These are phyloP conservation scores for Phortica magna DNA, from an alignment of 2,888 invertebrate genomes.

Conservation along the genomic window DNA sequence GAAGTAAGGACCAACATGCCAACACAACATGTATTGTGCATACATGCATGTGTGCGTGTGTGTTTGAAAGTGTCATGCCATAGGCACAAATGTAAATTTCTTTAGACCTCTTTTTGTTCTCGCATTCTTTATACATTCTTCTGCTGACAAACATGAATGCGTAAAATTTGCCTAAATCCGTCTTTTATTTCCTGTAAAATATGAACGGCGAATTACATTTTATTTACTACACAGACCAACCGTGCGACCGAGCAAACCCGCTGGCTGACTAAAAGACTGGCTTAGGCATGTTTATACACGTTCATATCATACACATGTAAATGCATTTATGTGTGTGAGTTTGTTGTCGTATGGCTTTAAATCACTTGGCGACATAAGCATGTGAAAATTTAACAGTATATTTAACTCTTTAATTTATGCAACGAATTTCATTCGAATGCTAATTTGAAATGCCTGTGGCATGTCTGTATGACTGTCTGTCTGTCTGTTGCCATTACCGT, in stretches of 20 bases:
- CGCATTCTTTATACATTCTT: not conserved
- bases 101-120: too few species aligned
- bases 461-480: not conserved
- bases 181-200: conserved; percentile 8
- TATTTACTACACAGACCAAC: not conserved
- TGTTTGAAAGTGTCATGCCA: too few species aligned
- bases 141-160: conserved; percentile 7
- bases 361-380: not conserved
- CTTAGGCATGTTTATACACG: not conserved
- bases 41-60: too few species aligned
- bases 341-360: not conserved
- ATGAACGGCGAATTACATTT: conserved; percentile 3
- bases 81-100: too few species aligned
- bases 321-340: not conserved
- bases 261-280: too few species aligned
- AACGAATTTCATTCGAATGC: conserved; percentile 9
- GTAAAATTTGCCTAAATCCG: conserved; percentile 21
- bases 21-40: too few species aligned
- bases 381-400: not conserved
- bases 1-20: too few species aligned
- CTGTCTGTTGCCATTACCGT: not conserved
- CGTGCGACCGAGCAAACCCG: not conserved
- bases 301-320: not conserved
- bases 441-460: conserved; percentile 7
- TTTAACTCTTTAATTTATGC: conserved; percentile 19